Base-by-base conservation (phyloP, 2,113 vertebrate species). In the Ptilorrhoa leucosticta region DNA sequence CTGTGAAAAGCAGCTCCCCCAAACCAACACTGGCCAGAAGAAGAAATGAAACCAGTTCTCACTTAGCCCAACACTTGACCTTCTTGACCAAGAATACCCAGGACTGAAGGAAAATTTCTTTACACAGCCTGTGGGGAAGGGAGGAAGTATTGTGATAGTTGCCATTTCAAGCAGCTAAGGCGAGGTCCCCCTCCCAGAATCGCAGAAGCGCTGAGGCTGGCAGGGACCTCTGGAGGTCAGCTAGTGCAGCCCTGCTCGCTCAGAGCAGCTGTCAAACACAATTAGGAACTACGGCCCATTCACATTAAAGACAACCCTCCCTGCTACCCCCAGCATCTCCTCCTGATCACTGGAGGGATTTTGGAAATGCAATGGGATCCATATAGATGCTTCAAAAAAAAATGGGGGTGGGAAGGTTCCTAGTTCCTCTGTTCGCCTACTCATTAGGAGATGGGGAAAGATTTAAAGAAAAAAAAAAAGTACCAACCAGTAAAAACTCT, bases 201-300 rank as follows among this genome's bases (percentile, higher is more conserved):
- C 8, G 37, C 48, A 17, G 44, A 31, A 28, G 6, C 0, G 1
- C 45, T 6, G 60, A 28, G 87, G 88, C 70, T 72, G 48, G 73
- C 63, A 68, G 63, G 61, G 53, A 54, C 10, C 56, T 37, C 82
- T 40, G 79, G 45, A 65, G 71, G 23, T 65, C 12, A 9, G n/a
- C 31, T 10, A 15, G 26, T 11, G 17, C 56, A 63, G 60, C 56
- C 65, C 73, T 11, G 77, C 89, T 89, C 1, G 0, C 75, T 69
- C 83, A 47, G 54, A 89, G 60, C 58, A 61, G 76, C 89, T 84
- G 72, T 15, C 87, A 89, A 50, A 84, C 77, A 53, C 39, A 7
- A 4, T 48, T 3, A 81, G 33, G 19, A 75, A 9, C 70, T 3
- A 19, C 0, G 3, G 28, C 47, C 80, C 30, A 0, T 2, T n/a